phyloP scores from a whole-genome alignment of 2,113 vertebrate genomes.

The Philantomba maxwellii region DNA sequence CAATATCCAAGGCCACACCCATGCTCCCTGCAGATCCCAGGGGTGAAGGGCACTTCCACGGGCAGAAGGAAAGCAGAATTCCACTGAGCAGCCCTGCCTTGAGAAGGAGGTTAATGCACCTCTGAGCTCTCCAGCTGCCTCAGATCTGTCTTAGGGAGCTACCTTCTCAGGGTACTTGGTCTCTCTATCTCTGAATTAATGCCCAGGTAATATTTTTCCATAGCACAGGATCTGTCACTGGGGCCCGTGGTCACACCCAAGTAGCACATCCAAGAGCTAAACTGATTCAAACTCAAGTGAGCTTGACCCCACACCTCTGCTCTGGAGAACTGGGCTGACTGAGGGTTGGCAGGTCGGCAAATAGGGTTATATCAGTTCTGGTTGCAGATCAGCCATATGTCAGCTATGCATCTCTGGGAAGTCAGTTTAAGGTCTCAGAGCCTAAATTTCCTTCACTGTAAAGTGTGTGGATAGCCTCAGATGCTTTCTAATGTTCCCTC shows the following conservation, averaged over 20 bases:
- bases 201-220: not conserved
- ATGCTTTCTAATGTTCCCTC: not conserved
- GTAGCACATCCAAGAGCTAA: not conserved
- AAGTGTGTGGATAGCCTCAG: not conserved
- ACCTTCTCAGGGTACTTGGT: not conserved
- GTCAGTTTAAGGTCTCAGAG: not conserved
- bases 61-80: not conserved
- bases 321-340: not conserved
- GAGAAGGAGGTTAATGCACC: not conserved
- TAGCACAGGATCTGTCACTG: not conserved
- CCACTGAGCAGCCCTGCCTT: not conserved
- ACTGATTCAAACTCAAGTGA: not conserved
- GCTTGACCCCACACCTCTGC: not conserved
- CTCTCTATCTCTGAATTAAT: not conserved
- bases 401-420: not conserved
- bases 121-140: not conserved
- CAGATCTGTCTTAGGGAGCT: not conserved
- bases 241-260: not conserved
- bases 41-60: not conserved
- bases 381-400: not conserved
- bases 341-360: not conserved
- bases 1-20: not conserved
- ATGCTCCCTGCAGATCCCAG: not conserved
- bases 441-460: not conserved
- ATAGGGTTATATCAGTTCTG: not conserved